Percentiles rank a stretch among this genome's conserved stretches.
Conservation (phyloP, 2,113 vertebrate species). For the Barnardius zonarius region DNA sequence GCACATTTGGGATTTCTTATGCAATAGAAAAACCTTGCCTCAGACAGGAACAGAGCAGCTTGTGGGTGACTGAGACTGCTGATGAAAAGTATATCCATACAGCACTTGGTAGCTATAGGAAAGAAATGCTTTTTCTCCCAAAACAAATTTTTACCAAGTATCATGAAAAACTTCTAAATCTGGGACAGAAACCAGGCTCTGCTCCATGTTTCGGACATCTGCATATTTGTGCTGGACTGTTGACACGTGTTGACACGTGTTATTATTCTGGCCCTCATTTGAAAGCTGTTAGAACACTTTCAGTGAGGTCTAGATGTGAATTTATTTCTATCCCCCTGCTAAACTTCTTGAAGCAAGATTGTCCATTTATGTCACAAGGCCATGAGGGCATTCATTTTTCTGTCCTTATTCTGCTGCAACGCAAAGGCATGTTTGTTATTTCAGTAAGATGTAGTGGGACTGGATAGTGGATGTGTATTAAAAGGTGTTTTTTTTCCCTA, state of each 20-base stretch:
- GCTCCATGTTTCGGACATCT: rapidly evolving
- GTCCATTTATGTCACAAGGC: not conserved
- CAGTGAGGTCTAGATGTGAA: not conserved
- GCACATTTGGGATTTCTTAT: not conserved
- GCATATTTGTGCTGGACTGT: not conserved
- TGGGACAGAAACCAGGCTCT: not conserved
- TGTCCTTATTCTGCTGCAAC: not conserved
- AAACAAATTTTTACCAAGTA: not conserved
- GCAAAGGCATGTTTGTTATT: not conserved
- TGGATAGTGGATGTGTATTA: not conserved
- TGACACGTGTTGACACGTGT: rapidly evolving
- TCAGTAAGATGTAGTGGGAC: not conserved
- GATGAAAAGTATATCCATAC: not conserved
- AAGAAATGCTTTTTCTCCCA: not conserved
- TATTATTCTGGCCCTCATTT: not conserved
- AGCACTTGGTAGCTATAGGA: not conserved
- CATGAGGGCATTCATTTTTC: rapidly evolving
- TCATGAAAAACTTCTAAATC: not conserved
- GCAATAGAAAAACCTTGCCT: not conserved
- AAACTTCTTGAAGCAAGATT: not conserved
- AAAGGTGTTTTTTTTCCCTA: rapidly evolving
- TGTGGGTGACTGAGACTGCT: not conserved
- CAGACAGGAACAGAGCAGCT: not conserved
- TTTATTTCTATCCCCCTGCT: not conserved
- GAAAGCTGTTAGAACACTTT: not conserved